phyloP scores from a whole-genome alignment of 2,113 vertebrate species.

The Trochalopteron elliotii region DNA sequence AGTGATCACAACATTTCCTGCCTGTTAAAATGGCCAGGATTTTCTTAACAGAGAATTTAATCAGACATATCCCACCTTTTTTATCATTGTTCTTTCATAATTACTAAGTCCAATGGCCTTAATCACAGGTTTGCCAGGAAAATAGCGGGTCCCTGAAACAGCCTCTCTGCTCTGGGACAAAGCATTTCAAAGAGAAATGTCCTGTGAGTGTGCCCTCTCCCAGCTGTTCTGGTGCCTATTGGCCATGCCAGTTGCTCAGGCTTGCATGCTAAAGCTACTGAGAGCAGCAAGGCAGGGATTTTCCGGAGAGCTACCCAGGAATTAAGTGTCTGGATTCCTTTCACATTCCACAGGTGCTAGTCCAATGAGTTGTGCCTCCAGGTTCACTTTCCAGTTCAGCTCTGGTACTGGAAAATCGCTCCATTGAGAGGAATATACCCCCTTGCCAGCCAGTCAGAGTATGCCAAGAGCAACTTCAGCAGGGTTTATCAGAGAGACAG shows the following conservation, averaged over 20 bases:
- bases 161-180: neutral
- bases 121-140: neutral
- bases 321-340: constrained; percentile 57
- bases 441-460: neutral
- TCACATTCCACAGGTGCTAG: constrained; percentile 16
- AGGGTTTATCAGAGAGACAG: neutral
- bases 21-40: neutral
- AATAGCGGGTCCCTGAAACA: neutral
- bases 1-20: neutral
- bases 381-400: constrained; percentile 10
- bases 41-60: neutral
- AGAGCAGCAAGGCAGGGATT: constrained; percentile 24
- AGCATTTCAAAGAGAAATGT: neutral
- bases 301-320: constrained; percentile 33
- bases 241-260: neutral
- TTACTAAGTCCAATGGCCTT: neutral
- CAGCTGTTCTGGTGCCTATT: neutral
- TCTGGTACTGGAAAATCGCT: neutral
- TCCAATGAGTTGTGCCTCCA: neutral
- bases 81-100: neutral
- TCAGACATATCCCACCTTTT: neutral
- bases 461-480: neutral
- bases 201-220: neutral
- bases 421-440: neutral
- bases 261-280: neutral